These are phyloP conservation scores for Acrocephalus scirpaceus DNA, from an alignment of 2,797 vertebrate genomes.

Conservation along the genomic window DNA sequence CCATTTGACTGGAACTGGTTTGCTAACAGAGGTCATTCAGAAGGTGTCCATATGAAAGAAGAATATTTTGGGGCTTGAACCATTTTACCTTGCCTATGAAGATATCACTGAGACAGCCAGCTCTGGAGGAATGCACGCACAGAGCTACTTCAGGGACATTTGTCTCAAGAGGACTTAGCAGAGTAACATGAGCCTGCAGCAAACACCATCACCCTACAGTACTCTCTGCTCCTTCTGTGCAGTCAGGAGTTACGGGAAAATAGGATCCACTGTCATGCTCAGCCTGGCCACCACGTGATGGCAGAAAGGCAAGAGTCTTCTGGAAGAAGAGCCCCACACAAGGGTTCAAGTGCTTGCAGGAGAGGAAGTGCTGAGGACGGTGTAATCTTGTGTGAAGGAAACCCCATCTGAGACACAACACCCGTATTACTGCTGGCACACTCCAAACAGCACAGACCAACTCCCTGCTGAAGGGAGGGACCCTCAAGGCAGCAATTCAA, in stretches of 20 bases:
- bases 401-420: background rate
- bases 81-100: accelerated
- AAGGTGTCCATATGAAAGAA: background rate
- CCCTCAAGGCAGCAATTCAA: background rate
- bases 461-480: accelerated
- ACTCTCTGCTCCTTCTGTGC: background rate
- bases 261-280: accelerated
- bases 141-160: background rate
- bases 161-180: background rate
- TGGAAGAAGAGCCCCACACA: background rate
- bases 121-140: background rate
- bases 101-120: background rate
- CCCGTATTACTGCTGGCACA: background rate
- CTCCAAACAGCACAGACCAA: background rate
- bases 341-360: background rate
- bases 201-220: background rate
- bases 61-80: background rate
- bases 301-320: background rate
- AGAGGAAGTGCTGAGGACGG: background rate
- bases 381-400: background rate
- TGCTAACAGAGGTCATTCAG: background rate
- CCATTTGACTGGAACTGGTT: background rate
- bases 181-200: background rate
- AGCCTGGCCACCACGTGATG: accelerated
- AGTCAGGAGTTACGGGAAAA: background rate